Evolutionary conservation across 2,113 vertebrate genomes (phyloP).

Genomic region (Echinops telfairi): DNA sequence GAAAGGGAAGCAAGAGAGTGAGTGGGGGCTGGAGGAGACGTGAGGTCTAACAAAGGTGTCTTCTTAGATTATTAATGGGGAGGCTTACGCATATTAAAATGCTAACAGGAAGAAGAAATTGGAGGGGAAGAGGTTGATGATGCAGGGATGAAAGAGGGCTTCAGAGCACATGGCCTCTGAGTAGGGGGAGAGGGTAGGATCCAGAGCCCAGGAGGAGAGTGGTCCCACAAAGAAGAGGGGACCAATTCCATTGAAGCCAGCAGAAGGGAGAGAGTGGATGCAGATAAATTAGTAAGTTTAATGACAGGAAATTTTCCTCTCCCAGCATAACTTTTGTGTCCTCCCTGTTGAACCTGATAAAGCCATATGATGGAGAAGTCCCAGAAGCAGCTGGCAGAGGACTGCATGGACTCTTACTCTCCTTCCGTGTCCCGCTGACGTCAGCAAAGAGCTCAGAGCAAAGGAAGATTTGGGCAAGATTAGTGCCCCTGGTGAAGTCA

Average conservation of each 20-base stretch:
- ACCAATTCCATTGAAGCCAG: background rate
- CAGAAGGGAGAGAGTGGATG: background rate
- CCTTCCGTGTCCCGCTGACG: background rate
- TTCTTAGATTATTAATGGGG: background rate
- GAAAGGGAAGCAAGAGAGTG: background rate
- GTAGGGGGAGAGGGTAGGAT: background rate
- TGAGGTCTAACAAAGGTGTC: background rate
- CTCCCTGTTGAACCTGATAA: background rate
- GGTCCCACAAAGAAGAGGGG: background rate
- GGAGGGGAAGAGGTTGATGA: background rate
- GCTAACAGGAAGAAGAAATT: background rate
- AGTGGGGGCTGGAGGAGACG: background rate
- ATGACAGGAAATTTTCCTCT: slow-evolving; percentile 22
- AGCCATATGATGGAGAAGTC: background rate
- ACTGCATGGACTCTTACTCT: background rate
- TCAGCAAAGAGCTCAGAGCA: background rate
- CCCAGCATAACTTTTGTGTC: background rate
- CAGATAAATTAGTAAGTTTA: background rate
- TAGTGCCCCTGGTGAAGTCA: background rate
- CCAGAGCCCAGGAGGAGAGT: background rate
- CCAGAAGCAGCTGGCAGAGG: background rate
- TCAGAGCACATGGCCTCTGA: background rate
- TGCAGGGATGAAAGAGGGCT: background rate
- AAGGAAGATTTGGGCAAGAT: background rate
- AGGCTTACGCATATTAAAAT: background rate